phyloP scores from a whole-genome alignment of 2,888 invertebrate species.

The Choreutis nemorana region DNA sequence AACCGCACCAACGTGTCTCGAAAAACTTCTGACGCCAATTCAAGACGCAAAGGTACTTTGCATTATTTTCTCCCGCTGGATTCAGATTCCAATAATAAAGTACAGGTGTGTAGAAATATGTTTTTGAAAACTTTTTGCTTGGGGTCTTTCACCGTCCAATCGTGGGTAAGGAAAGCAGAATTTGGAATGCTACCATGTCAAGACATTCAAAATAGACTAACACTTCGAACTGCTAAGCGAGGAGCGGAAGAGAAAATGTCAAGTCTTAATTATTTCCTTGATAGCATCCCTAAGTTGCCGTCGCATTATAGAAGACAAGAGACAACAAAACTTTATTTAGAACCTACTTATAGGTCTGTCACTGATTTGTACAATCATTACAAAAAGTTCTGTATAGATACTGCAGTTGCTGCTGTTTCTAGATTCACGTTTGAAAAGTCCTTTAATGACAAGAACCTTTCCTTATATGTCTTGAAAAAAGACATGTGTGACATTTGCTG shows the following conservation, averaged over 20 bases:
- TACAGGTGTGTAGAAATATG: no score
- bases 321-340: conserved; percentile 14
- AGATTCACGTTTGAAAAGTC: conserved; percentile 15
- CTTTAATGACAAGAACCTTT: conserved; percentile 15
- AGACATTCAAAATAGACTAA: no score
- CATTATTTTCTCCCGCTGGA: no score
- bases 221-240: no score
- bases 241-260: background rate
- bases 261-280: background rate
- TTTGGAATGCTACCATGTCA: no score
- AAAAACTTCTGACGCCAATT: no score
- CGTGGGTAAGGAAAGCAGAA: no score
- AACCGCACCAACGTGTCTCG: no score
- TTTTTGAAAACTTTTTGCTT: no score
- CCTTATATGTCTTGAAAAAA: conserved; percentile 14
- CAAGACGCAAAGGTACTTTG: no score
- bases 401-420: conserved; percentile 10
- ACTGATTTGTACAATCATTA: conserved; percentile 13
- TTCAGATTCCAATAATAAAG: no score
- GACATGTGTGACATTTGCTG: conserved; percentile 16
- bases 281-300: conserved; percentile 14
- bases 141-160: no score
- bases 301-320: conserved; percentile 13
- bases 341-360: conserved; percentile 12
- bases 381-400: conserved; percentile 12